A percentile compares a stretch with the other conserved stretches of the same genome.
These are phyloP conservation scores for Acanthis flammea DNA, from an alignment of 2,797 vertebrate genomes.

Conservation along the genomic window DNA sequence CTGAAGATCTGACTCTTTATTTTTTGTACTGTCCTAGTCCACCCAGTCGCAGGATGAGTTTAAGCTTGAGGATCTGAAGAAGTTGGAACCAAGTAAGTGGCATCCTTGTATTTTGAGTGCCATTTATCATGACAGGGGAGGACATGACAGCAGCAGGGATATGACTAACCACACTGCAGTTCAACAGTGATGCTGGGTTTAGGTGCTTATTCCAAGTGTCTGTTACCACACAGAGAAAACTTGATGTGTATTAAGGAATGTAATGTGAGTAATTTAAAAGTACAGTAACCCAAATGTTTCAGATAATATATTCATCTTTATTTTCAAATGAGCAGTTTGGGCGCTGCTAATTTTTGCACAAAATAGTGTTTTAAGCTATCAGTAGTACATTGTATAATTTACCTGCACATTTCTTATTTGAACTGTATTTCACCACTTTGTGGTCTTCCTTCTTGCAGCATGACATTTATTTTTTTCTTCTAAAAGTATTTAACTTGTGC, in stretches of 20 bases:
- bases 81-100: conserved; percentile 92
- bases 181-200: background rate
- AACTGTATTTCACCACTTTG: background rate
- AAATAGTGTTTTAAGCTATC: background rate
- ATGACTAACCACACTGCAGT: background rate
- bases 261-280: background rate
- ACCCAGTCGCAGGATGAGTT: conserved; percentile 92
- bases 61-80: conserved; percentile 95
- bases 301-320: background rate
- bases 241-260: background rate
- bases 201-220: background rate
- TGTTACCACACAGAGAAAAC: background rate
- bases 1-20: conserved; percentile 11
- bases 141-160: background rate
- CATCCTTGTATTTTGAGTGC: background rate
- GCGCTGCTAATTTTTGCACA: background rate
- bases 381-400: background rate
- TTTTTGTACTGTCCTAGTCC: conserved; percentile 78
- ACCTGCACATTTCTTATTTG: background rate
- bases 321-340: background rate
- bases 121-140: background rate
- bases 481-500: conserved; percentile 25
- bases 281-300: background rate
- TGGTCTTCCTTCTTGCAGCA: background rate
- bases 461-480: background rate